Evolutionary conservation across 1,140 invertebrate genomes (phyloP).

Genomic region (Drosophila eugracilis): DNA sequence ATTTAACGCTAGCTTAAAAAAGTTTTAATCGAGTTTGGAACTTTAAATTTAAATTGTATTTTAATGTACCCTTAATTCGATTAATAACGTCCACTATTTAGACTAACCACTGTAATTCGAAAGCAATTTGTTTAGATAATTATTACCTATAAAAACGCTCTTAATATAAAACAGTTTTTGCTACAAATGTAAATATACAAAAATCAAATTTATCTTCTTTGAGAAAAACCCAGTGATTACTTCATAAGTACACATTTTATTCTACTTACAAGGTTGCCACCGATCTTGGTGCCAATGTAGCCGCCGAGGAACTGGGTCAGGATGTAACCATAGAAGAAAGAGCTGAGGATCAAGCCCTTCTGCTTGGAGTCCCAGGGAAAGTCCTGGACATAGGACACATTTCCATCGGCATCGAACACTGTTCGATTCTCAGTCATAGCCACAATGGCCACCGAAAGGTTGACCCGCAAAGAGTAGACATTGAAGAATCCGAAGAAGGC

Average conservation of each 20-base stretch:
- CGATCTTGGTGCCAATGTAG: constrained; percentile 89
- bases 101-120: no score
- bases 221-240: no score
- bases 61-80: no score
- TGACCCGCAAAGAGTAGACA: constrained; percentile 94
- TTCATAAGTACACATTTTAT: not conserved
- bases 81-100: no score
- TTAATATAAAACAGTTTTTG: no score
- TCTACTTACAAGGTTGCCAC: constrained; percentile 88
- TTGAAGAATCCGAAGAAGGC: constrained; percentile 95
- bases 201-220: no score
- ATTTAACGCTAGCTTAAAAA: no score
- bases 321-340: constrained; percentile 94
- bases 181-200: not conserved
- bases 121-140: no score
- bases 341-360: constrained; percentile 93
- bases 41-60: no score
- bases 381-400: constrained; percentile 87
- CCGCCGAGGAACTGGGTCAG: constrained; percentile 91
- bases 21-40: no score
- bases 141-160: no score
- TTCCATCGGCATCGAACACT: constrained; percentile 86
- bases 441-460: constrained; percentile 95
- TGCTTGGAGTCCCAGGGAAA: constrained; percentile 93
- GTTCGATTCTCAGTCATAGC: constrained; percentile 91